A percentile compares a stretch with the other conserved stretches of the same genome.
Evolutionary conservation across 1,140 invertebrate species (phyloP).

Genomic region (Drosophila eugracilis): DNA sequence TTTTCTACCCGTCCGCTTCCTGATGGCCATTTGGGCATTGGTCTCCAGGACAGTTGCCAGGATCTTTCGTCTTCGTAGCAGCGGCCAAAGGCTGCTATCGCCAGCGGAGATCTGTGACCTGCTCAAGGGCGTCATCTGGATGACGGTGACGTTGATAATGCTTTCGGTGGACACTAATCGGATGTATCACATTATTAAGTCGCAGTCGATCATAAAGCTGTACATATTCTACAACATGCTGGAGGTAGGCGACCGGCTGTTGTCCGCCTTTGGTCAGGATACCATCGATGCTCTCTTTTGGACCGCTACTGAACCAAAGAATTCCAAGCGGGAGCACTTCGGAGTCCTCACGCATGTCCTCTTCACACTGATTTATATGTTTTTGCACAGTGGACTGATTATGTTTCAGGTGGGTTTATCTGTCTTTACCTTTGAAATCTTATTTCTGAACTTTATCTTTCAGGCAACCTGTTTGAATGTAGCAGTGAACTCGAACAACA

Average conservation of each 20-base stretch:
- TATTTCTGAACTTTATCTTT: neutral
- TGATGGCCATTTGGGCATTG: constrained; percentile 93
- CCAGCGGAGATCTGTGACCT: constrained; percentile 98
- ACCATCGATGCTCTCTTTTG: constrained; percentile 98
- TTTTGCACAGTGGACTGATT: constrained; percentile 96
- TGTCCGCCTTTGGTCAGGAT: constrained; percentile 99
- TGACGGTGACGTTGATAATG: constrained; percentile 93
- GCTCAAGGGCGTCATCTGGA: constrained; percentile 95
- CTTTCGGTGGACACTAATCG: constrained; percentile 98
- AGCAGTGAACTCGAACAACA: constrained; percentile 99
- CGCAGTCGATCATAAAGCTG: constrained; percentile 99
- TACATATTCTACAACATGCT: constrained; percentile 99
- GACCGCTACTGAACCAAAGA: constrained; percentile 97
- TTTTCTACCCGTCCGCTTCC: constrained; percentile 96
- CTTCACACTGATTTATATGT: constrained; percentile 96
- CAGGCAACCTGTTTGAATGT: constrained; percentile 99
- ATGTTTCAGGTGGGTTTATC: constrained; percentile 90
- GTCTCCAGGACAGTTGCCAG: constrained; percentile 89
- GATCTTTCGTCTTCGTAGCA: constrained; percentile 89
- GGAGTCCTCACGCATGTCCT: constrained; percentile 95
- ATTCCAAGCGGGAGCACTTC: constrained; percentile 92
- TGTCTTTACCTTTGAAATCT: neutral
- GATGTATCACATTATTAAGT: constrained; percentile 99
- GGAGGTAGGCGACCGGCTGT: constrained; percentile 97
- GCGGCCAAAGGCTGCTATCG: constrained; percentile 87